Conservation (phyloP, 1,140 invertebrate genomes). For the Eriocheir sinensis region DNA sequence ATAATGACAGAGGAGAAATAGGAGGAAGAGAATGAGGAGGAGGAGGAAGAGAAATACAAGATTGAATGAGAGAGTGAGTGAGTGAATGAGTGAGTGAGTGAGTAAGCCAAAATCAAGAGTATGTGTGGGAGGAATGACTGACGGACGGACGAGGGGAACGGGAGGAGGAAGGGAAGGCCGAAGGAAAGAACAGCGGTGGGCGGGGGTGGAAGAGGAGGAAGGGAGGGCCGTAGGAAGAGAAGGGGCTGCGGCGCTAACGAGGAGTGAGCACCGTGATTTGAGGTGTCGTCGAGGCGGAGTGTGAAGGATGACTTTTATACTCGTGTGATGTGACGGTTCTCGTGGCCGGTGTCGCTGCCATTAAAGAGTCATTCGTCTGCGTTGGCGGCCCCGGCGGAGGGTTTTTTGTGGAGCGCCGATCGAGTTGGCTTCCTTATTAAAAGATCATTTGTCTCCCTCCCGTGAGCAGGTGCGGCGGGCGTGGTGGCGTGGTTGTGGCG, state of each 20-base stretch:
- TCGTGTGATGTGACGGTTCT: constrained; percentile 49
- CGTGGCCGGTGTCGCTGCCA: constrained; percentile 16
- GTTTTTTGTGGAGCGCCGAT: constrained; percentile 8
- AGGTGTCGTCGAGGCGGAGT: background rate
- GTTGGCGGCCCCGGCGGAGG: constrained; percentile 13
- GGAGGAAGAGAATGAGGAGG: constrained; percentile 34
- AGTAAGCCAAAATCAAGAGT: too few species aligned
- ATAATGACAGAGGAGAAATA: too few species aligned
- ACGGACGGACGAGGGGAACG: constrained; percentile 1
- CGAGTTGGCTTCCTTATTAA: constrained; percentile 54
- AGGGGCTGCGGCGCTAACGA: background rate
- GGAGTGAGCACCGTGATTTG: background rate
- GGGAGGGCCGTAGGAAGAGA: constrained; percentile 3
- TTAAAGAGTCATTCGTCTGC: constrained; percentile 65
- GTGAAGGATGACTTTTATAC: constrained; percentile 50
- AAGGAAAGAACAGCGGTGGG: background rate
- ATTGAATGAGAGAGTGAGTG: too few species aligned
- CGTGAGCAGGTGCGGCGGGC: background rate
- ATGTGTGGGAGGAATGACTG: background rate
- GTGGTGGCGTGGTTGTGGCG: background rate
- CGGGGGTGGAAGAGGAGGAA: constrained; percentile 28
- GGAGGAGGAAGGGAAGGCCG: constrained; percentile 2
- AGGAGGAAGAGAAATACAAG: constrained; percentile 36
- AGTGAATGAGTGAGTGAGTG: too few species aligned
- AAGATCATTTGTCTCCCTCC: constrained; percentile 58